These are phyloP conservation scores for Scomberomorus guttatus DNA, from an alignment of 2,797 vertebrate genomes.

Conservation along the genomic window DNA sequence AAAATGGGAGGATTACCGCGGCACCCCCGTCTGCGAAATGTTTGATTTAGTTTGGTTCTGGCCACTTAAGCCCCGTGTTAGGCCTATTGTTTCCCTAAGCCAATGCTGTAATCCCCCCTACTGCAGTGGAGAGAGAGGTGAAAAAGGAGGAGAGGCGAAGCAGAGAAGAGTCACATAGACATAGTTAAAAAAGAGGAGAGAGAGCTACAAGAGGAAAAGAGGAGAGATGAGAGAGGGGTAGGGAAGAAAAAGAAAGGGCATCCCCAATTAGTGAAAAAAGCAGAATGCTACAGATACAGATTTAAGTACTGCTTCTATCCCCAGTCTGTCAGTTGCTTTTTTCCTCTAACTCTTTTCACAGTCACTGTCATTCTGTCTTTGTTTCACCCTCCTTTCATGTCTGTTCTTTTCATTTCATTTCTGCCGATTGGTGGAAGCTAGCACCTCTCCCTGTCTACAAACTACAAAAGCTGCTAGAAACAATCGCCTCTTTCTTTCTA, in stretches of 20 bases:
- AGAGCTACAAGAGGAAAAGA: conserved; percentile 6
- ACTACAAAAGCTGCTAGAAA: conserved; percentile 73
- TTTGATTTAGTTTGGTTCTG: conserved; percentile 76
- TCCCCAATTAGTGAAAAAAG: conserved; percentile 61
- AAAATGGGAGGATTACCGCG: conserved; percentile 60
- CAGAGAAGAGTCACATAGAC: conserved; percentile 12
- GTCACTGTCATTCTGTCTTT: conserved; percentile 67
- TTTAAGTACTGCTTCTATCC: conserved; percentile 52
- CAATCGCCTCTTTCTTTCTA: conserved; percentile 65
- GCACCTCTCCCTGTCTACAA: conserved; percentile 44
- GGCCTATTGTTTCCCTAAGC: conserved; percentile 72
- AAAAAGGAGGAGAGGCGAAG: conserved; percentile 24
- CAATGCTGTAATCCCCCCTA: conserved; percentile 53
- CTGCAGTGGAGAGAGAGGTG: conserved; percentile 45
- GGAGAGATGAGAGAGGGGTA: neutral
- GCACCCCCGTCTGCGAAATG: conserved; percentile 61
- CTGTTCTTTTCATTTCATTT: conserved; percentile 64
- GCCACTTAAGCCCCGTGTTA: conserved; percentile 69
- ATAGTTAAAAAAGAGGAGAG: conserved; percentile 23
- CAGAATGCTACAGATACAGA: conserved; percentile 51
- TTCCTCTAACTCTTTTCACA: conserved; percentile 50
- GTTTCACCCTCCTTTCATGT: conserved; percentile 71
- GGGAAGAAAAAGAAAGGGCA: conserved; percentile 41
- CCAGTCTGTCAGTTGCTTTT: conserved; percentile 43
- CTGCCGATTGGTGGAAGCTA: conserved; percentile 52